A percentile compares a stretch with the other conserved stretches of the same genome.
These are phyloP conservation scores for Emys orbicularis DNA, from an alignment of 2,797 vertebrate genomes.

Conservation along the genomic window DNA sequence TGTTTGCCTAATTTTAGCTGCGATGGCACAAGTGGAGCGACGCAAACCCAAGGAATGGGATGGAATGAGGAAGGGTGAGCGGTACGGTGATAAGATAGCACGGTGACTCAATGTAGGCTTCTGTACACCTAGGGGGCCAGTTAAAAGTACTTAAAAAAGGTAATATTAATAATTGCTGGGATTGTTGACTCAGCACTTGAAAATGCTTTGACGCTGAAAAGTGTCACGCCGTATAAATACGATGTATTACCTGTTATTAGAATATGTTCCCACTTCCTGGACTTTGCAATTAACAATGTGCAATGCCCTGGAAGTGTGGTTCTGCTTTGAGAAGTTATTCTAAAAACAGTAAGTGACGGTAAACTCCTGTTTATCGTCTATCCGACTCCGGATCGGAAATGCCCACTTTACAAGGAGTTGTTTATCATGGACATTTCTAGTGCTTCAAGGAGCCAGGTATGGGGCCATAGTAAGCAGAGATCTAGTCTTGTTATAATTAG, in stretches of 20 bases:
- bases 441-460: not conserved
- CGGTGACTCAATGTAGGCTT: slow-evolving; percentile 59
- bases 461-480: not conserved
- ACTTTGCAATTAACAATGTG: slow-evolving; percentile 62
- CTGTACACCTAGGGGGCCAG: slow-evolving; percentile 56
- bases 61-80: slow-evolving; percentile 41
- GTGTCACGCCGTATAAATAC: not conserved
- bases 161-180: slow-evolving; percentile 33
- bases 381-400: slow-evolving; percentile 49
- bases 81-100: not conserved
- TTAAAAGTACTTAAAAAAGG: slow-evolving; percentile 56
- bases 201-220: slow-evolving; percentile 62
- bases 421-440: slow-evolving; percentile 41
- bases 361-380: slow-evolving; percentile 23
- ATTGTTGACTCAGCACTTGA: slow-evolving; percentile 41
- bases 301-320: slow-evolving; percentile 45
- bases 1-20: slow-evolving; percentile 14
- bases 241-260: slow-evolving; percentile 55
- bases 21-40: slow-evolving; percentile 39
- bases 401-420: slow-evolving; percentile 45
- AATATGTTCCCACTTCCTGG: slow-evolving; percentile 64
- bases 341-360: slow-evolving; percentile 21
- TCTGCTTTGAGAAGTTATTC: slow-evolving; percentile 21
- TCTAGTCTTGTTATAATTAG: not conserved
- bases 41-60: slow-evolving; percentile 43